phyloP scores from a whole-genome alignment of 2,888 invertebrate genomes.

The Anodontia alba region DNA sequence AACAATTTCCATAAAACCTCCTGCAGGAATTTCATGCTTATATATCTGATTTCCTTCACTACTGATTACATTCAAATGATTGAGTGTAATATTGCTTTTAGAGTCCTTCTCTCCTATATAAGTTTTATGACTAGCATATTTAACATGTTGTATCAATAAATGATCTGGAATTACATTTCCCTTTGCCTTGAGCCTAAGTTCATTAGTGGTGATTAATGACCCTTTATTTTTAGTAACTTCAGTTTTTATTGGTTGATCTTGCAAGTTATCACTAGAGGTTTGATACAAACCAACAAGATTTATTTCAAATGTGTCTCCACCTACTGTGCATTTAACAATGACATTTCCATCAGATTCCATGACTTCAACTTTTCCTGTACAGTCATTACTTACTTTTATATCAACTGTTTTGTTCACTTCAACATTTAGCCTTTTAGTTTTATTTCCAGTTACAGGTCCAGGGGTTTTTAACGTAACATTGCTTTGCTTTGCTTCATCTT shows the following conservation, averaged over 20 bases:
- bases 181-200: not conserved
- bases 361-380: conserved; percentile 46
- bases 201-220: not conserved
- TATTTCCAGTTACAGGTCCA: not conserved
- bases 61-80: not conserved
- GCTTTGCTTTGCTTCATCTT: not conserved
- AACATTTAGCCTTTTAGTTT: conserved; percentile 19
- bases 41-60: not conserved
- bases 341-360: conserved; percentile 36
- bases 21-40: not conserved
- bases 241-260: not conserved
- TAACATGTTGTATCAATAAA: conserved; percentile 35
- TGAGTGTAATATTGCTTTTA: not conserved
- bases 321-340: conserved; percentile 44
- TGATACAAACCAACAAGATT: conserved; percentile 34
- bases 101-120: not conserved
- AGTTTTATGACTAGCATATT: conserved; percentile 39
- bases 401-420: conserved; percentile 36
- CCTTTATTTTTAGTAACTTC: not conserved
- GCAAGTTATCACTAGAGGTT: not conserved
- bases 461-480: not conserved
- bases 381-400: conserved; percentile 42
- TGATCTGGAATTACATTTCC: not conserved
- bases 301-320: conserved; percentile 37
- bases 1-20: not conserved